Evolutionary conservation across 2,113 vertebrate genomes (phyloP).

Genomic region (Emydocephalus ijimae): DNA sequence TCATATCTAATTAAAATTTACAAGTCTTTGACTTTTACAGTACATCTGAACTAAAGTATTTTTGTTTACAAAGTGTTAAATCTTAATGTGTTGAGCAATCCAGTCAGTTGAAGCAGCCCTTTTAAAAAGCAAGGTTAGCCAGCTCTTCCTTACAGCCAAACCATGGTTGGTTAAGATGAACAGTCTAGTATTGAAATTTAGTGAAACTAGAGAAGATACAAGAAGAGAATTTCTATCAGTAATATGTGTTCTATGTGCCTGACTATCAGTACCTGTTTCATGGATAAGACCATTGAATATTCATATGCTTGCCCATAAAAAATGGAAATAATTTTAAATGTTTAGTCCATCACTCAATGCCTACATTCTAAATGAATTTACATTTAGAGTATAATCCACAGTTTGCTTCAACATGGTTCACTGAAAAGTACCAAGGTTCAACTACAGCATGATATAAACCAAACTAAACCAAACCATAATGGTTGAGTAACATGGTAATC

Average conservation of each 20-base stretch:
- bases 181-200: background rate
- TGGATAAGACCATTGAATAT: background rate
- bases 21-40: background rate
- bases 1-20: background rate
- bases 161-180: background rate
- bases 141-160: background rate
- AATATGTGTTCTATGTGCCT: background rate
- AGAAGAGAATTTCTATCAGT: background rate
- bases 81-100: background rate
- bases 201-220: background rate
- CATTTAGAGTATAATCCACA: background rate
- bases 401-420: background rate
- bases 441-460: background rate
- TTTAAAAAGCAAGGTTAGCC: background rate
- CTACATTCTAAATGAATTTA: background rate
- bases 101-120: background rate
- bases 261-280: background rate
- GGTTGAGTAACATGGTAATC: background rate
- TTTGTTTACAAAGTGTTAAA: background rate
- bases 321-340: background rate
- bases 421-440: background rate
- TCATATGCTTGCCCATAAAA: background rate
- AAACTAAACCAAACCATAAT: background rate
- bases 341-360: background rate
- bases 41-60: background rate